Conservation (phyloP, 2,797 vertebrate species). For the Pogoniulus pusillus region DNA sequence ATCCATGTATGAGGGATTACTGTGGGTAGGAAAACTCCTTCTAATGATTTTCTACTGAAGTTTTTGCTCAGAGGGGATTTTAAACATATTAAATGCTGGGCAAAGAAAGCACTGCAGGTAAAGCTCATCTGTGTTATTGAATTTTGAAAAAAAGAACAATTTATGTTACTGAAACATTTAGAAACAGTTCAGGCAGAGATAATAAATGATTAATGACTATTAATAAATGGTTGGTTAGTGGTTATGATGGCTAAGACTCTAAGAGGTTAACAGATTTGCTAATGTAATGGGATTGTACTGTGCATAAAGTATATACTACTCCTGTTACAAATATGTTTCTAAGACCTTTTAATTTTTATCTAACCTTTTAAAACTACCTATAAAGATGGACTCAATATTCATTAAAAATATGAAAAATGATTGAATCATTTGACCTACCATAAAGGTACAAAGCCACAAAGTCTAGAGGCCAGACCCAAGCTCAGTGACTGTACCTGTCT, state of each 20-base stretch:
- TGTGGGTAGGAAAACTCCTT: slow-evolving; percentile 12
- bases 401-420: not conserved
- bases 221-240: slow-evolving; percentile 31
- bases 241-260: not conserved
- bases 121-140: not conserved
- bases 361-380: not conserved
- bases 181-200: slow-evolving; percentile 22
- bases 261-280: not conserved
- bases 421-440: not conserved
- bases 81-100: slow-evolving; percentile 34
- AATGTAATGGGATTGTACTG: not conserved
- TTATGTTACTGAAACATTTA: slow-evolving; percentile 27
- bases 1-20: not conserved
- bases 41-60: slow-evolving; percentile 17
- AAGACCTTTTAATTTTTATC: not conserved
- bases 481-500: not conserved
- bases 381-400: not conserved
- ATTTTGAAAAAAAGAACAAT: slow-evolving; percentile 22
- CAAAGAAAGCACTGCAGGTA: not conserved
- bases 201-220: slow-evolving; percentile 32
- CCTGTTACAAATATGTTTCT: not conserved
- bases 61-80: slow-evolving; percentile 31
- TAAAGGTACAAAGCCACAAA: not conserved
- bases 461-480: not conserved
- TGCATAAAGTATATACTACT: not conserved